Base-by-base conservation (phyloP, 2,797 vertebrate genomes). In the Semaprochilodus insignis region DNA sequence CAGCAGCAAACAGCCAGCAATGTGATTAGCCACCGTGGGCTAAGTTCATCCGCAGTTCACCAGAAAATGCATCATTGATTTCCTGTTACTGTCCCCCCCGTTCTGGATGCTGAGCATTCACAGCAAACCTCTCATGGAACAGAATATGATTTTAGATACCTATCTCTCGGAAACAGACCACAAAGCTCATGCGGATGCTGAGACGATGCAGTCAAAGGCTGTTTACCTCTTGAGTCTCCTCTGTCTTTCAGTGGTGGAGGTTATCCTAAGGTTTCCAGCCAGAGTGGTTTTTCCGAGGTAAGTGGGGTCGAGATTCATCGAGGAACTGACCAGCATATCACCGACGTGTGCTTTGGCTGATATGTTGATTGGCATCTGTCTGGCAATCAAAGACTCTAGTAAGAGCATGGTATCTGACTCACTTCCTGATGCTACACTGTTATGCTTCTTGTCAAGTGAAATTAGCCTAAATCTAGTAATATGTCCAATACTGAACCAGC, bases 41-140 rank as follows among this genome's bases (percentile, higher is more conserved):
- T 83, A 87, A 90, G 91, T 93, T 93, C 90, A 91, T 89, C 82
- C 76, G 84, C 87, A 88, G 91, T 92, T 93, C 91, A 90, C 81
- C 81, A 87, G 87, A 89, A 91, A 91, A 88, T 87, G 86, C 87
- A 88, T 87, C 81, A 89, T 89, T 89, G 91, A 93, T 91, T 90
- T 90, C 71, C 79, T 82, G 85, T 85, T 88, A 19, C 25, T 15
- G 15, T 87, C 88, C 82, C 78, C 82, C 78, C 40, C 40, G 52
- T 78, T 82, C 74, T 85, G 86, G 76, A n/a, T 31, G 60, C 48
- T 82, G 11, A 36, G 57, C 19, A 19, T 34, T n/a, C 19, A 54
- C 19, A 25, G 19, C 48, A 63, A 85, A 86, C 83, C 81, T 67
- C 63, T 81, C 88, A 86, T 27, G 36, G 78, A 63, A 85, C 81